These are phyloP conservation scores for Melieria picta DNA, from an alignment of 2,888 invertebrate species.

Conservation along the genomic window DNA sequence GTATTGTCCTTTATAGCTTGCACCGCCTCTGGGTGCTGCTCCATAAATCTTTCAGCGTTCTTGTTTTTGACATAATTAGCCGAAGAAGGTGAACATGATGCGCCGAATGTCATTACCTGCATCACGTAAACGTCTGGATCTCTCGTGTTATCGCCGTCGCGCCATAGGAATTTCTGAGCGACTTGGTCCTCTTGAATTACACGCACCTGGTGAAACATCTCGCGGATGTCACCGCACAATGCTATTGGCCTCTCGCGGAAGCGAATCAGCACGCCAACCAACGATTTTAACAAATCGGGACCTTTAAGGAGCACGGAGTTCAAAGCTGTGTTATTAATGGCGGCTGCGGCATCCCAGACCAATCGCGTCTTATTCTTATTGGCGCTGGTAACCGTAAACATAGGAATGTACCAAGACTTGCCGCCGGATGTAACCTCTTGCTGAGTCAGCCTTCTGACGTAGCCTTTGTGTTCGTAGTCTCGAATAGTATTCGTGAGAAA, in stretches of 20 bases:
- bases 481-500: constrained; percentile 32
- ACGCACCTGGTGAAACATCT: constrained; percentile 37
- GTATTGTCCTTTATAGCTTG: constrained; percentile 25
- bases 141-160: constrained; percentile 29
- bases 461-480: constrained; percentile 32
- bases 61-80: constrained; percentile 33
- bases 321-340: constrained; percentile 45
- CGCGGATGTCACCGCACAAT: constrained; percentile 54
- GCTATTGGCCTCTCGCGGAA: constrained; percentile 58
- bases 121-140: constrained; percentile 36
- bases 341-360: constrained; percentile 57
- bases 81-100: constrained; percentile 34
- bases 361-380: constrained; percentile 51
- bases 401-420: constrained; percentile 50
- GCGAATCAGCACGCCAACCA: constrained; percentile 55
- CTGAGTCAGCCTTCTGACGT: constrained; percentile 21
- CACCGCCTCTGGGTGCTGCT: constrained; percentile 21
- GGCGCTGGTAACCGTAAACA: constrained; percentile 48
- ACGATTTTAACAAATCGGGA: constrained; percentile 53
- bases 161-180: constrained; percentile 39
- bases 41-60: constrained; percentile 29
- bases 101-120: constrained; percentile 41
- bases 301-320: constrained; percentile 54
- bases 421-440: constrained; percentile 20
- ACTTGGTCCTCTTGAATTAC: constrained; percentile 28